phyloP scores from a whole-genome alignment of 2,113 vertebrate species.

The Rhinopomastus cyanomelas region DNA sequence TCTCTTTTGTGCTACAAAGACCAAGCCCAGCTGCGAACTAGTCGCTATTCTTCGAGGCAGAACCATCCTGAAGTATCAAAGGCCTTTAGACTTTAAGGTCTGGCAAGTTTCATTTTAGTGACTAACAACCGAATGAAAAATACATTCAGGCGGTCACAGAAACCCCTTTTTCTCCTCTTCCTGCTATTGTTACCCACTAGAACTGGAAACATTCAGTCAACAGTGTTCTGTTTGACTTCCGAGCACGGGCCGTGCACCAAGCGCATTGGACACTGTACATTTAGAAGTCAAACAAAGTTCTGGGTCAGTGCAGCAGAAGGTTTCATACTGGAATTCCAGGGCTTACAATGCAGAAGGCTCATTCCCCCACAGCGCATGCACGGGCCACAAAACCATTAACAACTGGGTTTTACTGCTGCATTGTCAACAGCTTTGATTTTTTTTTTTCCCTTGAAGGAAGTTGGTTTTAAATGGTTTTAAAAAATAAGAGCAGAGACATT shows the following conservation, averaged over 20 bases:
- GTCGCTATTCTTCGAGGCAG: neutral
- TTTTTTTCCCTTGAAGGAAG: neutral
- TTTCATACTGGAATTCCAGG: neutral
- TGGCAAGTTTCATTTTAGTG: neutral
- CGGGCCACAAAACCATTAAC: neutral
- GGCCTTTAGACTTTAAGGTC: accelerated
- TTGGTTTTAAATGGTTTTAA: neutral
- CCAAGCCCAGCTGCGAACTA: neutral
- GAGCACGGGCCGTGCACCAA: neutral
- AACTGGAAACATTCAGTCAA: neutral
- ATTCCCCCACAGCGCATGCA: conserved; percentile 18
- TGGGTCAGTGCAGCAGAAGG: neutral
- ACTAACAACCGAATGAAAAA: neutral
- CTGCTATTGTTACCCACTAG: neutral
- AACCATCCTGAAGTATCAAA: neutral
- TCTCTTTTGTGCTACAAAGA: neutral
- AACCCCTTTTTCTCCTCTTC: neutral
- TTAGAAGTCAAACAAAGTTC: neutral
- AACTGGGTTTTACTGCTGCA: conserved; percentile 4
- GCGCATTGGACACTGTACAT: neutral
- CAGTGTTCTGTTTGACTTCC: neutral
- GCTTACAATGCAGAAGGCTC: neutral
- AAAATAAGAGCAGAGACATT: neutral
- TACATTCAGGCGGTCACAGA: neutral
- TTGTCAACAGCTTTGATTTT: neutral